Conservation (phyloP, 2,888 invertebrate species). For the Ephialtes manifestator region DNA sequence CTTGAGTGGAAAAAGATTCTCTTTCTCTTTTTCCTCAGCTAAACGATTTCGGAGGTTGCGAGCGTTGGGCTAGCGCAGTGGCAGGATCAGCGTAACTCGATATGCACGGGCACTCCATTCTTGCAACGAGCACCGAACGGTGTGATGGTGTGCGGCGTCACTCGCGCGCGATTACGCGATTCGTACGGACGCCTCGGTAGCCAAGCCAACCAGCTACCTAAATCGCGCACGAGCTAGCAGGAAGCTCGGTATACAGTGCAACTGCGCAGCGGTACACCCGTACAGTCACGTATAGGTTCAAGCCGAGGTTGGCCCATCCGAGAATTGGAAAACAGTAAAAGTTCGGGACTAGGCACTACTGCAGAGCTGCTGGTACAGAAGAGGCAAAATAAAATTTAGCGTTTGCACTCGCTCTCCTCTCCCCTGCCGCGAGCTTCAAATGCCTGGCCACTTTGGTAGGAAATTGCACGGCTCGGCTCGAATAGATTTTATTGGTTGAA, state of each 20-base stretch:
- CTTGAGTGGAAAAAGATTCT: conserved; percentile 13
- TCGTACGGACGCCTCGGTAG: conserved; percentile 49
- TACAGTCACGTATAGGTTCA: conserved; percentile 13
- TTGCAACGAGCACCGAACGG: conserved; percentile 50
- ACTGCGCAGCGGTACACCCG: neutral
- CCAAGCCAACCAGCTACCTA: conserved; percentile 10
- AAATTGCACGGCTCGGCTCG: conserved; percentile 70
- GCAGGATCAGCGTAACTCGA: conserved; percentile 70
- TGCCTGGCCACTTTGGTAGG: conserved; percentile 63
- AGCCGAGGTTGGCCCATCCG: conserved; percentile 65
- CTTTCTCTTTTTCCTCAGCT: conserved; percentile 22
- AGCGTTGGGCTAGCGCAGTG: conserved; percentile 14
- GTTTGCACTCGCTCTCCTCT: conserved; percentile 35
- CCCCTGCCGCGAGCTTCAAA: conserved; percentile 52
- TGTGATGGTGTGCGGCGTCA: conserved; percentile 35
- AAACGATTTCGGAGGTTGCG: conserved; percentile 33
- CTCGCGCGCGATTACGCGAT: conserved; percentile 42
- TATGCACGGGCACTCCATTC: conserved; percentile 67
- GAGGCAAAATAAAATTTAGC: conserved; percentile 73
- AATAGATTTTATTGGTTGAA: conserved; percentile 76
- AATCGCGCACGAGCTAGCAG: conserved; percentile 39
- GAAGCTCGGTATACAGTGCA: conserved; percentile 11
- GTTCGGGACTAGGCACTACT: conserved; percentile 67
- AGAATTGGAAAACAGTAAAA: conserved; percentile 77
- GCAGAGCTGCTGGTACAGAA: neutral